A percentile compares a stretch with the other conserved stretches of the same genome.
Evolutionary conservation across 1,140 invertebrate species (phyloP).

Genomic region (Drosophila pruinosa): DNA sequence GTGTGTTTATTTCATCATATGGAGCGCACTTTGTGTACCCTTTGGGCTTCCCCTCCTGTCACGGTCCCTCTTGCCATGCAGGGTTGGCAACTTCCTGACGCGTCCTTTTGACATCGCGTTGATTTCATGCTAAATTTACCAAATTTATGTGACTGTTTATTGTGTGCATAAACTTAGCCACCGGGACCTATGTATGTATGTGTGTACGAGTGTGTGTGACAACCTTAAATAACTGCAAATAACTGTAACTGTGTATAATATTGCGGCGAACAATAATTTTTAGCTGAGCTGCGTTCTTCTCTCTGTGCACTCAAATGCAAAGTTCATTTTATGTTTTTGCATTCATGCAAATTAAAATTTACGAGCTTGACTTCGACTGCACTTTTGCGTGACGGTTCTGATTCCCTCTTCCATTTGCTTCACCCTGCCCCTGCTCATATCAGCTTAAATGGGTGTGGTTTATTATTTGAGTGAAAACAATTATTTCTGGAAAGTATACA

Average conservation of each 20-base stretch:
- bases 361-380: conserved; percentile 48
- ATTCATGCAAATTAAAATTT: conserved; percentile 78
- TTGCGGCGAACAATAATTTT: conserved; percentile 71
- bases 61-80: background rate
- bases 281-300: conserved; percentile 7
- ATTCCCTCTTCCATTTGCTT: background rate
- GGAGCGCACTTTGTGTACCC: conserved; percentile 72
- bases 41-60: background rate
- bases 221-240: conserved; percentile 52
- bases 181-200: conserved; percentile 3
- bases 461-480: background rate
- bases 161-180: conserved; percentile 74
- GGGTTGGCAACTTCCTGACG: conserved; percentile 54
- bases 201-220: conserved; percentile 5
- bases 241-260: conserved; percentile 31
- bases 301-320: conserved; percentile 72
- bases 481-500: background rate
- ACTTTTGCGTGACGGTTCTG: conserved; percentile 24
- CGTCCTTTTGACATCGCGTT: conserved; percentile 50
- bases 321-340: conserved; percentile 73
- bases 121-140: conserved; percentile 67
- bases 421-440: background rate
- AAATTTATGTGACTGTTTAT: conserved; percentile 71
- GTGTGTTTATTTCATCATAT: conserved; percentile 69
- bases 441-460: background rate